These are phyloP conservation scores for Portunus trituberculatus DNA, from an alignment of 1,140 invertebrate species.

Conservation along the genomic window DNA sequence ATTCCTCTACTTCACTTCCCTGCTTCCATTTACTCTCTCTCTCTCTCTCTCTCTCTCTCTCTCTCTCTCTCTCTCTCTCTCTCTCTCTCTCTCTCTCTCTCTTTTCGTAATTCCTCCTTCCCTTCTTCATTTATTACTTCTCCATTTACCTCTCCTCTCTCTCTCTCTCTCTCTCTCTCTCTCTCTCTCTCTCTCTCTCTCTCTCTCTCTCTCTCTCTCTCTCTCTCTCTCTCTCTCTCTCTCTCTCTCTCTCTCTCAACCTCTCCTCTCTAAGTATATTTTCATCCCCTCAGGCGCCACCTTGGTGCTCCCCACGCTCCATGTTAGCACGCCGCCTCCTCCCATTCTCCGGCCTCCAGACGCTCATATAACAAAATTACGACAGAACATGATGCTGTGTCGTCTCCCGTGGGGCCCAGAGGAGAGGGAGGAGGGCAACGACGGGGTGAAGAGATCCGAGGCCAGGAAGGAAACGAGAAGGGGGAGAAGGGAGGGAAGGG, in stretches of 20 bases:
- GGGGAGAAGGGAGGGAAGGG: background rate
- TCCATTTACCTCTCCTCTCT: background rate
- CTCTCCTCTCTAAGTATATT: background rate
- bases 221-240: background rate
- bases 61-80: background rate
- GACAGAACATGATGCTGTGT: constrained; percentile 21
- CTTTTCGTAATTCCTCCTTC: background rate
- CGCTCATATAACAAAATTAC: constrained; percentile 23
- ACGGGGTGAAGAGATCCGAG: background rate
- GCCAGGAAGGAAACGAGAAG: background rate
- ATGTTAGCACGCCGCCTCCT: background rate
- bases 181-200: no score
- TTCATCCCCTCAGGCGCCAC: background rate
- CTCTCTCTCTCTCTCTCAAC: background rate
- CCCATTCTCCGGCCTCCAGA: background rate
- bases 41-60: constrained; percentile 21
- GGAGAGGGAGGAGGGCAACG: background rate
- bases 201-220: no score
- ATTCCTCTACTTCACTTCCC: background rate
- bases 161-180: no score
- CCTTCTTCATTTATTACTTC: background rate
- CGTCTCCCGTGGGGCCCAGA: background rate
- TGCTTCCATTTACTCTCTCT: background rate
- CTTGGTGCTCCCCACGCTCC: background rate
- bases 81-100: background rate